Percentiles rank a stretch among this genome's conserved stretches.
These are phyloP conservation scores for Sipha maydis DNA, from an alignment of 2,888 invertebrate genomes.

Conservation along the genomic window DNA sequence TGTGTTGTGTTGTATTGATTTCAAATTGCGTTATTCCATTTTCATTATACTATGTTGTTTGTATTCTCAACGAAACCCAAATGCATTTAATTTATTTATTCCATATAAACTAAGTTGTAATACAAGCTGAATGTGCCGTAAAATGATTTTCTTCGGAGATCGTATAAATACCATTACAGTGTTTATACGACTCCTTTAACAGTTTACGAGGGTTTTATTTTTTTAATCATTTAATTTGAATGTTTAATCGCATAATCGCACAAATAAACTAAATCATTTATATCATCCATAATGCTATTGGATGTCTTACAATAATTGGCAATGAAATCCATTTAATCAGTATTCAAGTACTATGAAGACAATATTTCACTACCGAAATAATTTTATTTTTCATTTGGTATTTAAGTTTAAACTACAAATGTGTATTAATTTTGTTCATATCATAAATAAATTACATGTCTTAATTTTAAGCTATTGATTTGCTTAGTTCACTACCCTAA, in stretches of 20 bases:
- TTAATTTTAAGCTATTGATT: neutral
- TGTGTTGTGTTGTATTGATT: neutral
- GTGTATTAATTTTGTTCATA: neutral
- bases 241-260: neutral
- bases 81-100: too few species aligned
- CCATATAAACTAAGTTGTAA: neutral
- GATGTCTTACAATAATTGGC: slow-evolving; percentile 18
- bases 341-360: neutral
- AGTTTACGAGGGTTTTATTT: slow-evolving; percentile 25
- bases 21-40: neutral
- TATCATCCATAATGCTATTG: neutral
- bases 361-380: slow-evolving; percentile 10
- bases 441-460: neutral
- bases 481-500: neutral
- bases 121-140: neutral
- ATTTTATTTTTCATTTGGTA: neutral
- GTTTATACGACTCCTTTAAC: neutral
- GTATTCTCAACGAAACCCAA: too few species aligned
- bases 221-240: neutral
- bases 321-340: slow-evolving; percentile 14
- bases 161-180: slow-evolving; percentile 30
- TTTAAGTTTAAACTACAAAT: neutral
- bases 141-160: neutral
- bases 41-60: too few species aligned
- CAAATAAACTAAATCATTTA: neutral